Evolutionary conservation across 2,888 invertebrate species (phyloP).

Genomic region (Periphyllus acericola): DNA sequence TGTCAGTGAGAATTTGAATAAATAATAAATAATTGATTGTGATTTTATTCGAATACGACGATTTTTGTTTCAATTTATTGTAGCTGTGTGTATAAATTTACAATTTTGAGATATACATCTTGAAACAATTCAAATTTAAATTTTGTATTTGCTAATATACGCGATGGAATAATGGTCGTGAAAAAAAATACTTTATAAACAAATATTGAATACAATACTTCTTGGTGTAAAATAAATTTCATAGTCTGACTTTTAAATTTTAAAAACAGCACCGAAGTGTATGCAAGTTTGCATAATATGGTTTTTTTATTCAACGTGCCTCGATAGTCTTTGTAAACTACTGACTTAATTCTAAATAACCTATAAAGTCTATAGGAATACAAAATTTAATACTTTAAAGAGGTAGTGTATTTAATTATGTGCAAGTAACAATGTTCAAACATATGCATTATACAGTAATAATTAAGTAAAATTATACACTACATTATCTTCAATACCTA

Average conservation of each 20-base stretch:
- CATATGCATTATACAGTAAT: too few species aligned
- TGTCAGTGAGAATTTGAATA: slow-evolving; percentile 17
- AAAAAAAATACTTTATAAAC: neutral
- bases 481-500: too few species aligned
- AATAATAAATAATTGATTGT: slow-evolving; percentile 45
- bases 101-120: slow-evolving; percentile 24
- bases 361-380: neutral
- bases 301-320: neutral
- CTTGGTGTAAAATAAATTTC: neutral
- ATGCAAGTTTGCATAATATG: neutral
- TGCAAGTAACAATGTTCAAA: too few species aligned
- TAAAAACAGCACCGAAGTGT: neutral
- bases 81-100: neutral
- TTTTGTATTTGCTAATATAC: neutral
- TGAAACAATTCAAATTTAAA: neutral
- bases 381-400: too few species aligned
- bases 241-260: neutral
- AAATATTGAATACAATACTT: neutral
- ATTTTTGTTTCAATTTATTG: neutral
- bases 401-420: too few species aligned
- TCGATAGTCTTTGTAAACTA: neutral
- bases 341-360: neutral
- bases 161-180: neutral
- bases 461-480: too few species aligned
- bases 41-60: slow-evolving; percentile 19